phyloP scores from a whole-genome alignment of 1,140 invertebrate genomes.

The Bactericera cockerelli region DNA sequence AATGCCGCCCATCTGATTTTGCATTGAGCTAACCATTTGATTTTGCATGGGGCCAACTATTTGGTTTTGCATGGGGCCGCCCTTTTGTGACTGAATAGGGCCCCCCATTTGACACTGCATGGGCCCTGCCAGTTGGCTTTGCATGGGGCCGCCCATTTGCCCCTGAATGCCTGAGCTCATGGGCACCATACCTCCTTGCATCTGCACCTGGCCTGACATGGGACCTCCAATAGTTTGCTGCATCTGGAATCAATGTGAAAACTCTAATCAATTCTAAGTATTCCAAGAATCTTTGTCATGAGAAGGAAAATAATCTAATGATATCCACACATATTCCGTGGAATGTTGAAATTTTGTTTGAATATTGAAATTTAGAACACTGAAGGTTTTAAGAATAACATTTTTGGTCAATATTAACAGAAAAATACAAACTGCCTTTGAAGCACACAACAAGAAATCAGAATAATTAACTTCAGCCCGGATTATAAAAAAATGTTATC shows the following conservation, averaged over 20 bases:
- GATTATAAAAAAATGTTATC: too few species aligned
- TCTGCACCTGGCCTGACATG: constrained; percentile 22
- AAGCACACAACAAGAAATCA: too few species aligned
- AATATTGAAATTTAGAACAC: too few species aligned
- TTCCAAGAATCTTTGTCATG: too few species aligned
- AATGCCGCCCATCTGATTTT: constrained; percentile 24
- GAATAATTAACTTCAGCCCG: too few species aligned
- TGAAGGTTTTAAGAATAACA: too few species aligned
- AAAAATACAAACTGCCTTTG: too few species aligned
- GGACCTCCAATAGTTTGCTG: constrained; percentile 17
- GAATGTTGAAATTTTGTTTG: too few species aligned
- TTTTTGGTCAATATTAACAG: too few species aligned
- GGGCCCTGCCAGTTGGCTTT: constrained; percentile 26
- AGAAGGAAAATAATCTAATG: too few species aligned
- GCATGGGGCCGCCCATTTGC: constrained; percentile 25
- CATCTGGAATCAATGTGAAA: constrained; percentile 7
- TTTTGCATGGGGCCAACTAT: constrained; percentile 22
- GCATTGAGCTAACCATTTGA: constrained; percentile 14
- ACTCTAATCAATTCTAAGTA: not conserved
- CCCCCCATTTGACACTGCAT: constrained; percentile 29
- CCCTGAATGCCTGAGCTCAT: constrained; percentile 24
- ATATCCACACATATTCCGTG: too few species aligned
- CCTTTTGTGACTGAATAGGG: constrained; percentile 23
- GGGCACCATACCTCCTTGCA: constrained; percentile 20
- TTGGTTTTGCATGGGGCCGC: constrained; percentile 26